These are phyloP conservation scores for Epinephelus awoara DNA, from an alignment of 2,797 vertebrate species.

Conservation along the genomic window DNA sequence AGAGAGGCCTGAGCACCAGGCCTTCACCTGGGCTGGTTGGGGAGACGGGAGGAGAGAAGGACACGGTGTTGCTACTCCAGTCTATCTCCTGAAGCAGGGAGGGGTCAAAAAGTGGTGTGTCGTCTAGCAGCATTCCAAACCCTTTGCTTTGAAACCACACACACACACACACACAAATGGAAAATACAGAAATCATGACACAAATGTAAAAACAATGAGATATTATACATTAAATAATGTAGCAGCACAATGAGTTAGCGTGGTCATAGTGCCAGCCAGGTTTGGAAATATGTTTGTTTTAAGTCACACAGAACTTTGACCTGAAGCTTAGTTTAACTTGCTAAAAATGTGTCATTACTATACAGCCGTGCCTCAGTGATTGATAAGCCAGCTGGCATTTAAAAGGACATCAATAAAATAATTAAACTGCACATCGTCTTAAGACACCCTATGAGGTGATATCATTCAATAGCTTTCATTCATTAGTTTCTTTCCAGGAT, in stretches of 20 bases:
- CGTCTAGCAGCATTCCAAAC: constrained; percentile 89
- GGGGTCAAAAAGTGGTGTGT: constrained; percentile 94
- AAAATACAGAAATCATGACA: not conserved
- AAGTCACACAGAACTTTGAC: constrained; percentile 63
- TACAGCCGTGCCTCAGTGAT: not conserved
- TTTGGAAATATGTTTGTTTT: constrained; percentile 13
- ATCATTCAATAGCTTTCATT: not conserved
- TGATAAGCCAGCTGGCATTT: not conserved
- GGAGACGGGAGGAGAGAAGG: constrained; percentile 92
- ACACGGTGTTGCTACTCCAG: constrained; percentile 90
- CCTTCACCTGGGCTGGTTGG: constrained; percentile 91
- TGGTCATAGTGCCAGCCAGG: not conserved
- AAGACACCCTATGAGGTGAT: not conserved
- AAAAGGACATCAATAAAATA: not conserved
- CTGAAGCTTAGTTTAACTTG: constrained; percentile 37
- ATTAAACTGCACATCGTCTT: not conserved
- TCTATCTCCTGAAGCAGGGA: constrained; percentile 92
- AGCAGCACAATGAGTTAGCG: not conserved
- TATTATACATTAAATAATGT: not conserved
- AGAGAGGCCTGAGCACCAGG: constrained; percentile 93
- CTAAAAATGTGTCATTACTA: not conserved
- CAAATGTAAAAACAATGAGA: too few relatives aligned
- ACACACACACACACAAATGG: constrained; percentile 17
- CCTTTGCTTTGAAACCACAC: constrained; percentile 35
- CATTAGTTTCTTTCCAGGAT: constrained; percentile 19